phyloP scores from a whole-genome alignment of 2,113 vertebrate species.

The Amblyopsis rosae region DNA sequence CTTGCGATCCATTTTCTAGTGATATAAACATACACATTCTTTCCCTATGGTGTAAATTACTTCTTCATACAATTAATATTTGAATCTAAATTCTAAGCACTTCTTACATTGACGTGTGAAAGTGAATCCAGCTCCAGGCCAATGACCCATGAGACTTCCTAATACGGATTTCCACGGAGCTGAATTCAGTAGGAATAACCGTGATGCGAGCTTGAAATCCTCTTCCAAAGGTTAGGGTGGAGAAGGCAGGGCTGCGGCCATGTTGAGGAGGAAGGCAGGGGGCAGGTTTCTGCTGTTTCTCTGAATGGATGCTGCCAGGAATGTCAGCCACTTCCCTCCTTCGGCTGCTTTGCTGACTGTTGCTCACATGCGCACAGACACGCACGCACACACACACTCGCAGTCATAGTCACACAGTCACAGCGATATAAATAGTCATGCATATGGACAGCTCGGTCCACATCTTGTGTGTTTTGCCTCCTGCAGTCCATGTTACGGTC shows the following conservation, averaged over 20 bases:
- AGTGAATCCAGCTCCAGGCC: neutral
- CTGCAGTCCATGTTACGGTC: neutral
- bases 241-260: constrained; percentile 35
- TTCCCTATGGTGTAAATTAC: neutral
- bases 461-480: constrained; percentile 46
- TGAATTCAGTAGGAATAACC: constrained; percentile 20
- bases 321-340: constrained; percentile 38
- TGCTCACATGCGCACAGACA: neutral
- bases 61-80: neutral
- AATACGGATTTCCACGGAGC: constrained; percentile 9
- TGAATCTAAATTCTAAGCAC: neutral
- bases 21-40: neutral
- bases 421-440: neutral
- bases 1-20: neutral
- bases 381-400: constrained; percentile 3
- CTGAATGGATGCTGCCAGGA: constrained; percentile 47
- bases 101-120: neutral
- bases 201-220: constrained; percentile 30
- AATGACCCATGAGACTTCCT: neutral
- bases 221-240: constrained; percentile 22
- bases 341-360: constrained; percentile 7
- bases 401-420: constrained; percentile 2
- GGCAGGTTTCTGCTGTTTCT: constrained; percentile 34
- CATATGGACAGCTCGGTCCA: constrained; percentile 25
- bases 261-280: constrained; percentile 38